Percentiles rank a stretch among this genome's conserved stretches.
These are phyloP conservation scores for Musca vetustissima DNA, from an alignment of 1,140 invertebrate species.

Conservation along the genomic window DNA sequence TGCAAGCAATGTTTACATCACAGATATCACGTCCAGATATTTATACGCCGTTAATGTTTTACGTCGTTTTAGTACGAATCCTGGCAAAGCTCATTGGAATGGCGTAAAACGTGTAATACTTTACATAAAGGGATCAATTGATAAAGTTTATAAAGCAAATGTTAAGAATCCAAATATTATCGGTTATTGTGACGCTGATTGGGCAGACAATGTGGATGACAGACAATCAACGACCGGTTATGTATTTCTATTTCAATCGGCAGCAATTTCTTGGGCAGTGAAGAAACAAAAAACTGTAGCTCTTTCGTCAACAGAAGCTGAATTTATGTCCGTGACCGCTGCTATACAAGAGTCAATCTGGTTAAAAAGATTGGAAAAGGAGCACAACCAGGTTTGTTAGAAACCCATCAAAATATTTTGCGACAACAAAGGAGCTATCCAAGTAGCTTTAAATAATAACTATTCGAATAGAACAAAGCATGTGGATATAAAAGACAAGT, in stretches of 20 bases:
- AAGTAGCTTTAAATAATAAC: not conserved
- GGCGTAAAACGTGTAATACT: too few relatives aligned
- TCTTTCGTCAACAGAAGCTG: too few relatives aligned
- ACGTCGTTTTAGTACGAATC: too few relatives aligned
- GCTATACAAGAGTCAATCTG: not conserved
- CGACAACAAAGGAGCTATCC: not conserved
- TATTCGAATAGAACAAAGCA: not conserved
- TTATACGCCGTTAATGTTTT: too few relatives aligned
- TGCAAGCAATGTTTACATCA: too few relatives aligned
- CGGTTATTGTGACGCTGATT: slow-evolving; percentile 13
- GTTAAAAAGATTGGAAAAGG: not conserved
- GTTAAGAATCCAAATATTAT: not conserved
- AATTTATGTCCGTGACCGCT: not conserved
- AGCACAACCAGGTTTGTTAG: not conserved
- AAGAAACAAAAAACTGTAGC: not conserved
- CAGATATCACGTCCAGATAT: too few relatives aligned
- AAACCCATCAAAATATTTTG: not conserved
- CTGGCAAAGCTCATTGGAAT: too few relatives aligned
- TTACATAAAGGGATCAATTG: too few relatives aligned
- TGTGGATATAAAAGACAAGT: not conserved
- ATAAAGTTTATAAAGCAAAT: not conserved
- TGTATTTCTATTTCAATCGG: slow-evolving; percentile 3
- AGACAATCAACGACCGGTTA: slow-evolving; percentile 15
- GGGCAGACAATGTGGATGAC: not conserved
- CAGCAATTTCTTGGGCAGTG: not conserved